These are phyloP conservation scores for Bos indicus DNA, from an alignment of 2,113 vertebrate genomes.

Conservation along the genomic window DNA sequence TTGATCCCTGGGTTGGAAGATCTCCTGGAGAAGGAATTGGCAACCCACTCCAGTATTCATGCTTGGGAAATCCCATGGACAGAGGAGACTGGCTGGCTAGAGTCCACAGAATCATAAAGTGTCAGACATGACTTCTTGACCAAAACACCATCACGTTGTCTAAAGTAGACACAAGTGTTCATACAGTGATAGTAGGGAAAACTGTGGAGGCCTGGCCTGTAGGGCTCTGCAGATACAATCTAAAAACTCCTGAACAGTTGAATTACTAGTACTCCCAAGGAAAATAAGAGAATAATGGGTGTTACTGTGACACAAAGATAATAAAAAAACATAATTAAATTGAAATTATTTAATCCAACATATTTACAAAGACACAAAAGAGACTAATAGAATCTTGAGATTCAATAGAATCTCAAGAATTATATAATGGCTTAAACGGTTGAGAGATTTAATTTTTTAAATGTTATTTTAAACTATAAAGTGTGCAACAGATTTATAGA, in stretches of 20 bases:
- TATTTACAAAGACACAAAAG: neutral
- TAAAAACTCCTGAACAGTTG: neutral
- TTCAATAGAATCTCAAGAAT: neutral
- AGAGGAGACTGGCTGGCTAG: neutral
- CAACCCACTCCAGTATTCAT: neutral
- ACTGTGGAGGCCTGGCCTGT: neutral
- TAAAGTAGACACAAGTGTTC: neutral
- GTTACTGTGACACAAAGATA: neutral
- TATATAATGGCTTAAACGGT: neutral
- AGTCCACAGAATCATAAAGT: neutral
- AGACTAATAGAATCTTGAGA: neutral
- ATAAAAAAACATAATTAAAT: neutral
- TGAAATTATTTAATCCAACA: neutral
- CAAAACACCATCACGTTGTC: neutral
- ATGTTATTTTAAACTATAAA: neutral
- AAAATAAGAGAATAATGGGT: neutral
- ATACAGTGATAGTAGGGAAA: neutral
- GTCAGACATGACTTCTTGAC: neutral
- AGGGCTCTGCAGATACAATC: neutral
- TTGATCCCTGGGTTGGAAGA: neutral
- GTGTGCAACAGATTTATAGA: neutral
- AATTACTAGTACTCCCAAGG: neutral
- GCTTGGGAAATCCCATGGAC: neutral
- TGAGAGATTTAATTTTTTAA: neutral
- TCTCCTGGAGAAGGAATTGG: neutral